Evolutionary conservation across 2,797 vertebrate genomes (phyloP).

Genomic region (Enteromius viviparus): DNA sequence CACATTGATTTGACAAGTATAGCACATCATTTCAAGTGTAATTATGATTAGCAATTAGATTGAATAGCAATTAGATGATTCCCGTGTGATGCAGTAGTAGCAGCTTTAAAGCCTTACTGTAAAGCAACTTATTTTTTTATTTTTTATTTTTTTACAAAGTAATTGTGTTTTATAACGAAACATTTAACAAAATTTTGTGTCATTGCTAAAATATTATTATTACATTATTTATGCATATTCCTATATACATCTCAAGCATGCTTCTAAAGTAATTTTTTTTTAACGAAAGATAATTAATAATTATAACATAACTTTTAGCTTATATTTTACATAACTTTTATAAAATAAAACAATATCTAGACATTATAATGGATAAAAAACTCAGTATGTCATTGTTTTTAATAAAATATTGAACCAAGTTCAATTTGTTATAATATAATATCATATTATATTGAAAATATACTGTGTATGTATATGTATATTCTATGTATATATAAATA

Average conservation of each 20-base stretch:
- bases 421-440: background rate
- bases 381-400: background rate
- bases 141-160: too few relatives aligned
- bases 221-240: too few relatives aligned
- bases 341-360: background rate
- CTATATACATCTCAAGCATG: too few relatives aligned
- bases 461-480: too few relatives aligned
- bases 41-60: conserved; percentile 25
- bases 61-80: conserved; percentile 1
- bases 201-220: background rate
- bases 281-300: too few relatives aligned
- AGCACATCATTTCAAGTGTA: conserved; percentile 9
- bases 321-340: background rate
- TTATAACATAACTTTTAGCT: too few relatives aligned
- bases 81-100: background rate
- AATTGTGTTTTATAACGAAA: too few relatives aligned
- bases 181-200: background rate
- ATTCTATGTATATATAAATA: too few relatives aligned
- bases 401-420: background rate
- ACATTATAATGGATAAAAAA: background rate
- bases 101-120: conserved; percentile 1
- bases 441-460: too few relatives aligned
- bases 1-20: conserved; percentile 33
- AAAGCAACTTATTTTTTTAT: background rate
- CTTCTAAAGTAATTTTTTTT: too few relatives aligned